Base-by-base conservation (phyloP, 2,113 vertebrate species). In the Percopsis transmontana region DNA sequence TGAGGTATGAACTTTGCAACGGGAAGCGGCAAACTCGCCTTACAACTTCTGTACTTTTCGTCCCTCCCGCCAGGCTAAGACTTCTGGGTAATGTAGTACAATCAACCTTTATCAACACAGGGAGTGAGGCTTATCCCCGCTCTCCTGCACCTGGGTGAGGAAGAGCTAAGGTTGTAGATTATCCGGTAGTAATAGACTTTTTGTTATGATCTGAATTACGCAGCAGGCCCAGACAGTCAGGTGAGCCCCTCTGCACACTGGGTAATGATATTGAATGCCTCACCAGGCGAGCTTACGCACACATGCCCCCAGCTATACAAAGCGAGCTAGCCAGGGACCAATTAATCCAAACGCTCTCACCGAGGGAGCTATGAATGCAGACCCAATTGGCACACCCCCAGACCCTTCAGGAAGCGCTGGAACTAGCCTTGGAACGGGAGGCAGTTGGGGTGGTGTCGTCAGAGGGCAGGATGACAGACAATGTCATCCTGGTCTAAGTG, bases 1-100 rank as follows among this genome's bases (percentile, higher is more conserved):
- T 58, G 51, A 1, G 51, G 60, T 12, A 69, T 64, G 12, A 68
- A 74, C 33, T 74, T 68, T 12, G 8, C 58, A 13, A 74, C 21
- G 48, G n/a, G n/a, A n/a, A n/a, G n/a, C n/a, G n/a, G n/a, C n/a
- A n/a, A n/a, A n/a, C n/a, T n/a, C n/a, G n/a, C n/a, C n/a, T n/a
- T n/a, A n/a, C n/a, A n/a, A n/a, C n/a, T n/a, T n/a, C n/a, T n/a
- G n/a, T n/a, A n/a, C n/a, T n/a, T n/a, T n/a, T n/a, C n/a, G n/a
- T n/a, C n/a, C n/a, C n/a, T n/a, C n/a, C n/a, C n/a, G n/a, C n/a
- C n/a, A n/a, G n/a, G n/a, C n/a, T n/a, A n/a, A n/a, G n/a, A n/a
- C n/a, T n/a, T n/a, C n/a, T n/a, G n/a, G n/a, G n/a, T n/a, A n/a
- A n/a, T n/a, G n/a, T n/a, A n/a, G n/a, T n/a, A n/a, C n/a, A n/a